These are phyloP conservation scores for Typhlomys cinereus DNA, from an alignment of 2,113 vertebrate species.

Conservation along the genomic window DNA sequence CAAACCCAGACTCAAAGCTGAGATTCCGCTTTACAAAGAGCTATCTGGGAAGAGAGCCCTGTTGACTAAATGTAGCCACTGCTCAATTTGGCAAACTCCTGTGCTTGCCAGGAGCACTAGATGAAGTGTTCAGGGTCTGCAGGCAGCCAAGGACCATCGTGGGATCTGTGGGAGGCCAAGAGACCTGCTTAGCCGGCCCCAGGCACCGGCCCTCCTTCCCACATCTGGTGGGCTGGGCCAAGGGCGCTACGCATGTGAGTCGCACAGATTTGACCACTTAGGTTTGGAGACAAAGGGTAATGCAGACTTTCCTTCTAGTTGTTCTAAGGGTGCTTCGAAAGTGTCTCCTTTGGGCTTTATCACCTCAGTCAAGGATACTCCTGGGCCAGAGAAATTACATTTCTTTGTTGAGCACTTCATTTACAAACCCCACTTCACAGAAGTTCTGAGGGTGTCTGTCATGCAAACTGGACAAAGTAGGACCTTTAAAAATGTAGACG, in stretches of 20 bases:
- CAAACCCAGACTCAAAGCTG: not conserved
- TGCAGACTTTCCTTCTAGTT: not conserved
- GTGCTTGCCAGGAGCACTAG: not conserved
- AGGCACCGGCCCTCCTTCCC: not conserved
- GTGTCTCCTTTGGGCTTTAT: not conserved
- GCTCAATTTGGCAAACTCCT: constrained; percentile 1
- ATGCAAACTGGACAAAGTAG: constrained; percentile 60
- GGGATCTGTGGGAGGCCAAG: not conserved
- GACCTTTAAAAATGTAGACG: constrained; percentile 38
- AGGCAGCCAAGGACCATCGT: not conserved
- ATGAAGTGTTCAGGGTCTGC: not conserved
- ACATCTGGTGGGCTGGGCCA: not conserved
- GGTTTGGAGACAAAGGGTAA: constrained; percentile 32
- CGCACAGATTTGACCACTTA: not conserved
- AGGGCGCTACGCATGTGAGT: not conserved
- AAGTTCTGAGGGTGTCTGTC: not conserved
- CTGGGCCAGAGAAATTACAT: constrained; percentile 24
- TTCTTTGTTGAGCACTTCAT: constrained; percentile 56
- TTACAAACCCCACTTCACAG: constrained; percentile 19
- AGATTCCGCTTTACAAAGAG: not conserved
- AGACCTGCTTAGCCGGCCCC: not conserved
- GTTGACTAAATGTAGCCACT: constrained; percentile 51
- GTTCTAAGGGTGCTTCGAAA: not conserved
- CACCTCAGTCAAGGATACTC: not conserved
- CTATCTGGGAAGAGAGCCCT: constrained; percentile 19